Conservation (phyloP, 2,888 invertebrate species). For the Caenorhabditis macrosperma region DNA sequence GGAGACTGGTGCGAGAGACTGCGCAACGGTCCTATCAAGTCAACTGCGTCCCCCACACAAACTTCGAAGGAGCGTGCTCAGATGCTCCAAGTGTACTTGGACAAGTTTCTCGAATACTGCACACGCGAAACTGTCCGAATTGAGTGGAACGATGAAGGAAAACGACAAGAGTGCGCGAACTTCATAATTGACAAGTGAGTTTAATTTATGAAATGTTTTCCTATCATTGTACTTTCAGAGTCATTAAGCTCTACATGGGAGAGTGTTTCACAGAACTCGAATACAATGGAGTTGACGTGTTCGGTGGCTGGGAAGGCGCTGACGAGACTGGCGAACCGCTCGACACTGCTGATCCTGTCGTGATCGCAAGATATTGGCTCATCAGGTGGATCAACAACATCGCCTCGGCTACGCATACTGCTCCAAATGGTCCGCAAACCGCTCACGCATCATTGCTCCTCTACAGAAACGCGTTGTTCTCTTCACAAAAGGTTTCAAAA, state of each 20-base stretch:
- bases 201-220: neutral
- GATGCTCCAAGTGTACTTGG: constrained; percentile 77
- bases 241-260: constrained; percentile 66
- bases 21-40: constrained; percentile 42
- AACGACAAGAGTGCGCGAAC: constrained; percentile 72
- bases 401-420: constrained; percentile 68
- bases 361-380: constrained; percentile 78
- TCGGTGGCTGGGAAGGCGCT: constrained; percentile 78
- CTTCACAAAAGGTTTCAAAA: constrained; percentile 58
- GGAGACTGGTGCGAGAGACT: constrained; percentile 64
- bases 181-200: constrained; percentile 75
- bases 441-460: constrained; percentile 70
- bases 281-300: constrained; percentile 74
- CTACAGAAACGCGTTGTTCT: constrained; percentile 72
- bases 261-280: constrained; percentile 72
- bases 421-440: constrained; percentile 30
- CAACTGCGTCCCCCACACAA: constrained; percentile 36
- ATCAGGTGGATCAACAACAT: constrained; percentile 79
- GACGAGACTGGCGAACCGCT: constrained; percentile 68
- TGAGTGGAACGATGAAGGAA: constrained; percentile 77
- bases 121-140: constrained; percentile 76
- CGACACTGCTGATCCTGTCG: constrained; percentile 79
- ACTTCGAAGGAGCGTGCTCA: constrained; percentile 75
- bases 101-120: constrained; percentile 79
- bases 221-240: constrained; percentile 29